A percentile compares a stretch with the other conserved stretches of the same genome.
phyloP scores from a whole-genome alignment of 1,140 invertebrate genomes.

The Anastatus disparis region DNA sequence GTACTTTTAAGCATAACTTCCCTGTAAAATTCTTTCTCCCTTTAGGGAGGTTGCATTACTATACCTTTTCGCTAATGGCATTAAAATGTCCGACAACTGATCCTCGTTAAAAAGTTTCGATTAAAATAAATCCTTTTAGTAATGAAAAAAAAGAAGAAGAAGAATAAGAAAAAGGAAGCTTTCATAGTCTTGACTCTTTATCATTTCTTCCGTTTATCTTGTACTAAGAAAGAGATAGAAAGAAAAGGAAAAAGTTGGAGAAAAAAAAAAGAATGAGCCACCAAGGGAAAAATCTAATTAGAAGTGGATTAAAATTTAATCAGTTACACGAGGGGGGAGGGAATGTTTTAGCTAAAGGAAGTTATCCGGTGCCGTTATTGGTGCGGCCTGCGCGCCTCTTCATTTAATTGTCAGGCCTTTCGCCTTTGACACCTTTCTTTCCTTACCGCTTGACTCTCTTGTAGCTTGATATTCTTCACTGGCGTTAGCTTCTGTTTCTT shows the following conservation, averaged over 20 bases:
- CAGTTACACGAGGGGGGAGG: constrained; percentile 25
- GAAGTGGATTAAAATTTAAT: constrained; percentile 63
- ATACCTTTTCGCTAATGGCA: constrained; percentile 47
- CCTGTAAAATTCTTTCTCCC: constrained; percentile 11
- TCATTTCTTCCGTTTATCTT: neutral
- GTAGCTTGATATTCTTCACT: too few relatives aligned
- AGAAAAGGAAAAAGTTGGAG: neutral
- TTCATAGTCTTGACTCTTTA: constrained; percentile 16
- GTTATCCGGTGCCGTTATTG: constrained; percentile 47
- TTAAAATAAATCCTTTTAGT: constrained; percentile 59
- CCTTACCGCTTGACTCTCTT: neutral
- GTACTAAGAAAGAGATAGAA: neutral
- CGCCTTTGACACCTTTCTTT: constrained; percentile 22
- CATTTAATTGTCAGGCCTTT: constrained; percentile 53
- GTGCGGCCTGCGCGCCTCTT: constrained; percentile 46
- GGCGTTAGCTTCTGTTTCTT: neutral
- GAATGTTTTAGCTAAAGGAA: constrained; percentile 51
- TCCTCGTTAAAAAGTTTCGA: constrained; percentile 59
- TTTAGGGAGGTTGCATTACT: too few relatives aligned
- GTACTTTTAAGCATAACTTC: too few relatives aligned
- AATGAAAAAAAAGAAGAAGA: constrained; percentile 9
- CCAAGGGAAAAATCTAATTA: constrained; percentile 64
- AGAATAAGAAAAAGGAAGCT: neutral
- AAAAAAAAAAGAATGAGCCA: too few relatives aligned
- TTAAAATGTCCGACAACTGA: constrained; percentile 58